phyloP scores from a whole-genome alignment of 2,797 vertebrate species.

The Poecilia gillii region DNA sequence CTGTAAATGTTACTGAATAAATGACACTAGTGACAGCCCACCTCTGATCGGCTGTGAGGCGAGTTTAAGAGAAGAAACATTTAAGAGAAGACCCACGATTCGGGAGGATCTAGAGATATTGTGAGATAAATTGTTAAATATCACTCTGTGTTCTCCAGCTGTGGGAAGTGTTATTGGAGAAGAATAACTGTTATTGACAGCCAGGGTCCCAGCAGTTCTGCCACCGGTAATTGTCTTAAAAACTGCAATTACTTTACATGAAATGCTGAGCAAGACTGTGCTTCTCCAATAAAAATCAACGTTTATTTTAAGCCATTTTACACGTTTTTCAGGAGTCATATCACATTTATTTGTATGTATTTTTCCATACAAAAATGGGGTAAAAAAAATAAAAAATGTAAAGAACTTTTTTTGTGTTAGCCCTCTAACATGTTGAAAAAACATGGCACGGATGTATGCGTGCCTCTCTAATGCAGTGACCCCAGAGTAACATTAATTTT shows the following conservation, averaged over 20 bases:
- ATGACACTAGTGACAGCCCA: not conserved
- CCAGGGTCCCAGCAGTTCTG: not conserved
- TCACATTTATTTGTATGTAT: not conserved
- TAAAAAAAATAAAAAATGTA: no score
- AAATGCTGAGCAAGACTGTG: not conserved
- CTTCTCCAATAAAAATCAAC: not conserved
- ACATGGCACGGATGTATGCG: conserved; percentile 30
- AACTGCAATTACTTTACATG: not conserved
- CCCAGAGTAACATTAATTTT: conserved; percentile 78
- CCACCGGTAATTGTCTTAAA: not conserved
- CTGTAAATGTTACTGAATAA: not conserved
- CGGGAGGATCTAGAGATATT: not conserved
- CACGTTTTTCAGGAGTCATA: not conserved
- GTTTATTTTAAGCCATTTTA: not conserved
- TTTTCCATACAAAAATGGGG: not conserved
- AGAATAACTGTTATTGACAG: not conserved
- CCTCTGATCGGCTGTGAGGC: not conserved
- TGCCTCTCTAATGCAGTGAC: conserved; percentile 70
- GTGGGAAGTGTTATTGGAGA: not conserved
- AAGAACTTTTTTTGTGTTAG: conserved; percentile 16
- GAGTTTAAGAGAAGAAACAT: not conserved
- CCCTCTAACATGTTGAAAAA: conserved; percentile 25
- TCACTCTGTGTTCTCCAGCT: not conserved
- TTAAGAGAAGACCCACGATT: not conserved
- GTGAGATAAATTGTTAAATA: not conserved